A percentile compares a stretch with the other conserved stretches of the same genome.
These are phyloP conservation scores for Tetragonisca angustula DNA, from an alignment of 2,888 invertebrate species.

Conservation along the genomic window DNA sequence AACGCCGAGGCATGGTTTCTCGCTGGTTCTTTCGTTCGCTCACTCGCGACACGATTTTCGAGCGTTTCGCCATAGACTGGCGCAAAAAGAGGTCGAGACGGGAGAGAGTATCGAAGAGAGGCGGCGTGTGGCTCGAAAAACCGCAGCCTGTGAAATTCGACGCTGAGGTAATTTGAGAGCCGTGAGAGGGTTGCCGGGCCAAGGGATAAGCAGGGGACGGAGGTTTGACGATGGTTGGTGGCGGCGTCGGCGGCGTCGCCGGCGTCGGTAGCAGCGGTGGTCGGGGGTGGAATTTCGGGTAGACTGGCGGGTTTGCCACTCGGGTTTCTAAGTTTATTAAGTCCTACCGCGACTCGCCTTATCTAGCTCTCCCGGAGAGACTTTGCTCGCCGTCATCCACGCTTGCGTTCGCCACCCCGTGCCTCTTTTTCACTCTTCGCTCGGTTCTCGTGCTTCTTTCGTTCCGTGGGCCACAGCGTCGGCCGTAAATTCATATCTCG, in stretches of 20 bases:
- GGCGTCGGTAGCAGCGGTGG: constrained; percentile 60
- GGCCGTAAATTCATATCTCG: constrained; percentile 82
- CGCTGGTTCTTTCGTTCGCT: not conserved
- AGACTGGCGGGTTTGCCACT: constrained; percentile 66
- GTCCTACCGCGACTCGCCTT: constrained; percentile 77
- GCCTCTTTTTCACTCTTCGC: not conserved
- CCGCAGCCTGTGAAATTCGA: constrained; percentile 70
- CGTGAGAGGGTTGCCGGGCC: constrained; percentile 69
- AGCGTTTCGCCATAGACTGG: constrained; percentile 45
- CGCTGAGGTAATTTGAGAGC: constrained; percentile 71
- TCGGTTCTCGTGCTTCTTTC: constrained; percentile 61
- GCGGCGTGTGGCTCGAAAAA: constrained; percentile 65
- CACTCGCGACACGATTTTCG: constrained; percentile 54
- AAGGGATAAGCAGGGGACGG: constrained; percentile 58
- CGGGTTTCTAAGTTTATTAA: constrained; percentile 79
- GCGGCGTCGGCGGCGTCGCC: constrained; percentile 26
- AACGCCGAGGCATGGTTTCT: constrained; percentile 7
- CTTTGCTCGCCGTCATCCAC: constrained; percentile 56
- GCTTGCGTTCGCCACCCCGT: constrained; percentile 3
- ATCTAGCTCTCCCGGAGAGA: constrained; percentile 66
- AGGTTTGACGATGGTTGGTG: constrained; percentile 59
- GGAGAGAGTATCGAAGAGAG: constrained; percentile 49
- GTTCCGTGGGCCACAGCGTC: constrained; percentile 60
- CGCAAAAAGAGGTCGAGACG: constrained; percentile 52
- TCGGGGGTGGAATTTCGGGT: constrained; percentile 72